phyloP scores from a whole-genome alignment of 2,797 vertebrate species.

The Chromobotia macracanthus region DNA sequence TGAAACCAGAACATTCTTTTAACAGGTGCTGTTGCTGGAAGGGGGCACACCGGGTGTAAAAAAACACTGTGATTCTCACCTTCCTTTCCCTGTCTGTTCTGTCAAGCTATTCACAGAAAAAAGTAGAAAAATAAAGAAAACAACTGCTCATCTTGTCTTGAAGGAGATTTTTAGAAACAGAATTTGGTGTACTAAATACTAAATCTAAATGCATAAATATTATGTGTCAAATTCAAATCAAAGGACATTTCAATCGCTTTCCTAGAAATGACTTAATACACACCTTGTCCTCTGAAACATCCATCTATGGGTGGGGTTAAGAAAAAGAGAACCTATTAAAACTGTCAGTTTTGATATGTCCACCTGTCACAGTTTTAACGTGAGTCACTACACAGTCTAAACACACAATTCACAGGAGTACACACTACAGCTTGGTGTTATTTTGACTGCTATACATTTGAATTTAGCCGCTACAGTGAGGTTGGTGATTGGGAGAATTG shows the following conservation, averaged over 20 bases:
- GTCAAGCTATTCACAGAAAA: conserved; percentile 39
- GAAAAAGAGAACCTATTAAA: conserved; percentile 39
- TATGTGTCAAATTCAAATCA: background rate
- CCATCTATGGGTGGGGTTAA: conserved; percentile 61
- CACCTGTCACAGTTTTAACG: conserved; percentile 8
- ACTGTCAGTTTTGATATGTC: too few species aligned
- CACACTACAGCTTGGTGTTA: background rate
- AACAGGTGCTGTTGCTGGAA: too few species aligned
- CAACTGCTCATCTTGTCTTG: background rate
- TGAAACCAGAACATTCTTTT: too few species aligned
- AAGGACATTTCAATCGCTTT: background rate
- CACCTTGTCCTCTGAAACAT: conserved; percentile 67
- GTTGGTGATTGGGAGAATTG: background rate
- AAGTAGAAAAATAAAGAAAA: background rate
- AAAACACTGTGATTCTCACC: conserved; percentile 22
- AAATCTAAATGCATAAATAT: background rate
- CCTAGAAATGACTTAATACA: conserved; percentile 32
- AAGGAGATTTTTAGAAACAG: too few species aligned
- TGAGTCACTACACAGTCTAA: conserved; percentile 2
- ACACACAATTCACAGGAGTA: background rate
- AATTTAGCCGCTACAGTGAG: background rate
- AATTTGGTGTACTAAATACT: background rate
- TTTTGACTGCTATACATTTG: too few species aligned
- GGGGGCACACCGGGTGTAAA: too few species aligned
- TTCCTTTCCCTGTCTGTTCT: conserved; percentile 41